Conservation (phyloP, 2,113 vertebrate species). For the Spilogale gracilis region DNA sequence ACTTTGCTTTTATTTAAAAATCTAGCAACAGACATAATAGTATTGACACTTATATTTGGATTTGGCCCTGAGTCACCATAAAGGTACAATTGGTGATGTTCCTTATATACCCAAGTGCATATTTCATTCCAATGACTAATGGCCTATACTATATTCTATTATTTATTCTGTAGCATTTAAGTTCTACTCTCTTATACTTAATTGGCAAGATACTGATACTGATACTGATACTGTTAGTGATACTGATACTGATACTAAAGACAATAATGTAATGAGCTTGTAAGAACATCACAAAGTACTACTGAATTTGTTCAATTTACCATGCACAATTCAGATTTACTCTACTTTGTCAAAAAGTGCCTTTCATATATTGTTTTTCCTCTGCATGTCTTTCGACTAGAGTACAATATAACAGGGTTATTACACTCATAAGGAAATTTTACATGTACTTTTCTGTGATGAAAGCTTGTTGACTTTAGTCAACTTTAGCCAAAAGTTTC, state of each 20-base stretch:
- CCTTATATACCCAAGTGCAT: background rate
- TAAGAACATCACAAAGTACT: background rate
- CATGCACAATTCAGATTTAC: background rate
- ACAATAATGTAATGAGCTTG: background rate
- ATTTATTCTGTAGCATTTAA: background rate
- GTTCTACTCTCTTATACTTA: background rate
- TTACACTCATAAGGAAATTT: background rate
- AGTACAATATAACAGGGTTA: background rate
- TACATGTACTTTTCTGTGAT: background rate
- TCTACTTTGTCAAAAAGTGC: background rate
- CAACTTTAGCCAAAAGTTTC: background rate
- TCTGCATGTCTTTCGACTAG: background rate
- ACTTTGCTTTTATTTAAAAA: conserved; percentile 11
- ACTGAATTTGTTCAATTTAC: background rate
- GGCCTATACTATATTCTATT: background rate
- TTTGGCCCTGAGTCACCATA: background rate
- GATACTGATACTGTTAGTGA: too few species aligned
- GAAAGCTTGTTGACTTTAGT: background rate
- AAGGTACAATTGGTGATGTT: background rate
- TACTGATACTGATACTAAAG: background rate
- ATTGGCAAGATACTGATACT: background rate
- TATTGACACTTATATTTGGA: background rate
- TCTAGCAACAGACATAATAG: background rate
- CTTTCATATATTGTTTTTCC: background rate
- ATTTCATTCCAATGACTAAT: background rate